phyloP scores from a whole-genome alignment of 2,888 invertebrate species.

The Latrodectus hesperus region DNA sequence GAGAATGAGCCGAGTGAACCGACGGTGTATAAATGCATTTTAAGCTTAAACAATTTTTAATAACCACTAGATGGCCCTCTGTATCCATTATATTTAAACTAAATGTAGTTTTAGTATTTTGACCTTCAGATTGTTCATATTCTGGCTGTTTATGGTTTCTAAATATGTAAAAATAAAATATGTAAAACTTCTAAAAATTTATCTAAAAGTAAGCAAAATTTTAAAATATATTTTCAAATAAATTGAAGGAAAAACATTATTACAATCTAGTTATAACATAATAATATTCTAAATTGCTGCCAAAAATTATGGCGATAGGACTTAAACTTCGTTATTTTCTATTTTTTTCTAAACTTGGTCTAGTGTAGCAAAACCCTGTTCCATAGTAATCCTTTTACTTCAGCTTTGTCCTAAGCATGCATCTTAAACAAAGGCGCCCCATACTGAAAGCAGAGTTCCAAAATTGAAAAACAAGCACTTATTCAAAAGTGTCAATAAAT shows the following conservation, averaged over 20 bases:
- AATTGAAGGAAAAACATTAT: neutral
- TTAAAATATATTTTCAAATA: neutral
- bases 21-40: neutral
- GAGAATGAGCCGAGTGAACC: neutral
- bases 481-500: no score
- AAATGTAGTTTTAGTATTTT: neutral
- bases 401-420: neutral
- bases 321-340: neutral
- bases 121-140: neutral
- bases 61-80: neutral
- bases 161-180: neutral
- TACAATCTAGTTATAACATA: neutral
- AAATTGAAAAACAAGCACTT: no score
- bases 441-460: neutral
- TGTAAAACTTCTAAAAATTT: neutral
- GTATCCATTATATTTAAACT: neutral
- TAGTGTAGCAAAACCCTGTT: neutral
- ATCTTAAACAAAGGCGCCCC: neutral
- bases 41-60: neutral
- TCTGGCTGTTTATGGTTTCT: neutral
- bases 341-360: neutral
- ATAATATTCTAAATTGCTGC: neutral
- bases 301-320: neutral
- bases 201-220: neutral
- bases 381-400: neutral